phyloP scores from a whole-genome alignment of 2,888 invertebrate genomes.

The Notodonta dromedarius region DNA sequence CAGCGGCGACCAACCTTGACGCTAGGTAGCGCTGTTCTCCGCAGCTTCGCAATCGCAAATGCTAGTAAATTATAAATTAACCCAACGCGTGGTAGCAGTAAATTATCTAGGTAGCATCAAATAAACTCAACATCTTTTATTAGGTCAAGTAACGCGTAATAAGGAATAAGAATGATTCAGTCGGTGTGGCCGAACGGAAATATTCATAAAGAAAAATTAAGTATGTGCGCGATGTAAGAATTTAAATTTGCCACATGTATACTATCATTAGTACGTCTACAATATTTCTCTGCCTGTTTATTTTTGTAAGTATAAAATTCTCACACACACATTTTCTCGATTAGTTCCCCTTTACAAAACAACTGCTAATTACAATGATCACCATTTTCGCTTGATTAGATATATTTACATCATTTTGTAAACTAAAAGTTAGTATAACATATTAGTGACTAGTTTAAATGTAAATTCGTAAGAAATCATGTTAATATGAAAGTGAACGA shows the following conservation, averaged over 20 bases:
- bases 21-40: too few relatives aligned
- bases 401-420: constrained; percentile 44
- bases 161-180: constrained; percentile 11
- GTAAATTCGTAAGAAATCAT: constrained; percentile 67
- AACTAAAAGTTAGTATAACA: constrained; percentile 41
- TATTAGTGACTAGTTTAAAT: constrained; percentile 55
- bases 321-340: constrained; percentile 41
- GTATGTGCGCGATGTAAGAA: constrained; percentile 34
- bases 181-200: constrained; percentile 30
- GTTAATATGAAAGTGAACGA: constrained; percentile 44
- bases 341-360: constrained; percentile 47
- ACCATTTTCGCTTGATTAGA: constrained; percentile 42
- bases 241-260: constrained; percentile 25
- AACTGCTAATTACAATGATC: constrained; percentile 46
- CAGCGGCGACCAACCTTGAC: too few relatives aligned
- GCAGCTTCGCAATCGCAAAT: too few relatives aligned
- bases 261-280: constrained; percentile 39
- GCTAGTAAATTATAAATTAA: too few relatives aligned
- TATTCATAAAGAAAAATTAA: constrained; percentile 24
- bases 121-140: neutral
- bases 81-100: neutral
- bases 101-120: neutral
- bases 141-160: constrained; percentile 13
- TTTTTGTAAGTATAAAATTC: constrained; percentile 40
- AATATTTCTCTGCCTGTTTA: constrained; percentile 38